Conservation (phyloP, 2,113 vertebrate genomes). For the Mustela nigripes region DNA sequence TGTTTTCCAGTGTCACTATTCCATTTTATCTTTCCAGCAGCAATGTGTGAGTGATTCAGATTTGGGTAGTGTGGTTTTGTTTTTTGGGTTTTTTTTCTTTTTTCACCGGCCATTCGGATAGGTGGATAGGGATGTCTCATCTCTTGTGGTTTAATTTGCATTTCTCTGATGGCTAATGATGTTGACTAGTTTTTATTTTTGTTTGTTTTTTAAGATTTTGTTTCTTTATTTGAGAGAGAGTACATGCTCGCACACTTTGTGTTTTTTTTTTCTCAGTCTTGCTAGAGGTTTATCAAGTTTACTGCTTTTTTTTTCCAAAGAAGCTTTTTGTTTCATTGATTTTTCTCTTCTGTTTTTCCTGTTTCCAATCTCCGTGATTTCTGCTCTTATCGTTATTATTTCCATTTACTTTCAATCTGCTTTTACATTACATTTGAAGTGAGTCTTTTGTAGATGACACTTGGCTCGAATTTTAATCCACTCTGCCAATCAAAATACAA, state of each 20-base stretch:
- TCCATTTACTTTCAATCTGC: neutral
- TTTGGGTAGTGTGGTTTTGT: neutral
- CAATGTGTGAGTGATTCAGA: neutral
- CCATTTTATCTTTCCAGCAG: neutral
- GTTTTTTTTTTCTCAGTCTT: neutral
- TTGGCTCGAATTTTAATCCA: neutral
- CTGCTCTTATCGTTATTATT: neutral
- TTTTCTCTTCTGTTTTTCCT: conserved; percentile 10
- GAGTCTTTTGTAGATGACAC: neutral
- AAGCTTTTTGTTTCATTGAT: conserved; percentile 7
- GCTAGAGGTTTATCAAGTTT: neutral
- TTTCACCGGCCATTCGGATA: neutral
- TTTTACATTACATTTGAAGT: conserved; percentile 4
- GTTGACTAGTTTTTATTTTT: neutral
- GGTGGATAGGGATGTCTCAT: neutral
- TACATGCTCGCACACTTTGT: neutral
- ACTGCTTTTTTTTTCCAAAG: neutral
- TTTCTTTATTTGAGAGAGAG: neutral
- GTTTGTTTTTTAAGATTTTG: neutral
- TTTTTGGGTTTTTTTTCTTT: neutral
- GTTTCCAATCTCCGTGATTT: neutral
- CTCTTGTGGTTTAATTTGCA: neutral
- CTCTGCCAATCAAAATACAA: conserved; percentile 2
- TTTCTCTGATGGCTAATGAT: neutral
- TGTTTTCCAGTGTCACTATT: neutral